Evolutionary conservation across 2,888 invertebrate species (phyloP), one percentile per base, ranked within the genome.

Genomic region (Eutolmus rufibarbis): DNA sequence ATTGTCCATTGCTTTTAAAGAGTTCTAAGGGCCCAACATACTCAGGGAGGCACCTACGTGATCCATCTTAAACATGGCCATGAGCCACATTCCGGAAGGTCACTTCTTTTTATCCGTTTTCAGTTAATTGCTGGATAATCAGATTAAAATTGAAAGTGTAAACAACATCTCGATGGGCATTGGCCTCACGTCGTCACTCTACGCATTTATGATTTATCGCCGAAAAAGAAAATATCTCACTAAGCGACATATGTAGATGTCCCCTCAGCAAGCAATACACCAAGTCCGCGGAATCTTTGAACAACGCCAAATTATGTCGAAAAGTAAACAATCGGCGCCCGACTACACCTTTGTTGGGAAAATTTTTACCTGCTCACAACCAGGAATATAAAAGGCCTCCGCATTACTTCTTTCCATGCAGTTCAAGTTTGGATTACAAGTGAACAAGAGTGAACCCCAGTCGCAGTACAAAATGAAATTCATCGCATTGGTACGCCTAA

Each of bases 341-440:
- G 88, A 78, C 87, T 86, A 87, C 88, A 87, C 88, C 88, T 88
- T 88, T 88, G 76, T 88, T 88, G 87, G 82, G 88, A 87, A 88
- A 88, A 74, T 19, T 66, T 66, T 66, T 66, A 66, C 66, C 66
- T 77, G 76, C 31, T 28, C 28, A 28, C 66, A 66, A 23, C 16
- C 66, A 43, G 34, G 12, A 57, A 86, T 88, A 88, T 88, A 88
- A 88, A 88, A 88, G 87, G 76, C 84, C 57, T 28, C 79, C 31
- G 78, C 23, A 85, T 76, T 57, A 86, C 66, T 85, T 84, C 78
- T 66, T 56, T 81, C 74, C 51, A 86, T 85, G 87, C 88, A 88
- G 88, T 88, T 77, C 84, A 84, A 74, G 31, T 79, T 86, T 86
- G 86, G 86, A 79, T 66, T 86, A 86, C 77, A 77, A 79, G 74